Conservation (phyloP, 2,113 vertebrate species). For the Trematocara stigmaticum region DNA sequence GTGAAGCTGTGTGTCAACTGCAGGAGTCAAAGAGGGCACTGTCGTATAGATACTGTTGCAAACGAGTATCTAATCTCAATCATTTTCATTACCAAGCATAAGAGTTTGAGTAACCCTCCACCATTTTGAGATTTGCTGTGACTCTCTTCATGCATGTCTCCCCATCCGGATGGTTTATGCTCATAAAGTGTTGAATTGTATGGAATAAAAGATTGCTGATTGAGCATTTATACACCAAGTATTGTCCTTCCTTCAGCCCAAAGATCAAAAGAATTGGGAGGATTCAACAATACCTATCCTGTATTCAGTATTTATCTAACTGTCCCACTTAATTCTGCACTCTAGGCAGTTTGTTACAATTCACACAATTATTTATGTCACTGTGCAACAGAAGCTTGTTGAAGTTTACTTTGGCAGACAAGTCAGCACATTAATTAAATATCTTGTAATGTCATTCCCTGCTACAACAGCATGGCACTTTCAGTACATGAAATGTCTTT, state of each 20-base stretch:
- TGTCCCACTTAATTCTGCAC: background rate
- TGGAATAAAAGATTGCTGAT: background rate
- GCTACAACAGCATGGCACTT: background rate
- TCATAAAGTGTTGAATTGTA: background rate
- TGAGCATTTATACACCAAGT: no score
- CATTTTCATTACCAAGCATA: background rate
- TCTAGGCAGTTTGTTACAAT: background rate
- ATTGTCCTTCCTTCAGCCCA: no score
- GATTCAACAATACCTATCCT: background rate
- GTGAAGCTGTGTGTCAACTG: background rate
- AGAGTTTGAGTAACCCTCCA: no score
- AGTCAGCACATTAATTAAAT: constrained; percentile 13
- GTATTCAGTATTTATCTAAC: background rate
- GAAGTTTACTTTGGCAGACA: background rate
- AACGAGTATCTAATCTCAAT: background rate
- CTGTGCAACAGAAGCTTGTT: background rate
- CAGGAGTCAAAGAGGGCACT: rapidly evolving
- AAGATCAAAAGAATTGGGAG: no score
- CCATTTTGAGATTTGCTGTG: no score
- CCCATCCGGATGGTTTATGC: background rate
- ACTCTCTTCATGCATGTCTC: background rate
- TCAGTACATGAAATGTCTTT: background rate
- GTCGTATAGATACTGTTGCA: background rate
- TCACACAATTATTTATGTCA: background rate
- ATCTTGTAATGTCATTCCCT: background rate